Evolutionary conservation across 2,888 invertebrate species (phyloP).

Genomic region (Homarus gammarus): DNA sequence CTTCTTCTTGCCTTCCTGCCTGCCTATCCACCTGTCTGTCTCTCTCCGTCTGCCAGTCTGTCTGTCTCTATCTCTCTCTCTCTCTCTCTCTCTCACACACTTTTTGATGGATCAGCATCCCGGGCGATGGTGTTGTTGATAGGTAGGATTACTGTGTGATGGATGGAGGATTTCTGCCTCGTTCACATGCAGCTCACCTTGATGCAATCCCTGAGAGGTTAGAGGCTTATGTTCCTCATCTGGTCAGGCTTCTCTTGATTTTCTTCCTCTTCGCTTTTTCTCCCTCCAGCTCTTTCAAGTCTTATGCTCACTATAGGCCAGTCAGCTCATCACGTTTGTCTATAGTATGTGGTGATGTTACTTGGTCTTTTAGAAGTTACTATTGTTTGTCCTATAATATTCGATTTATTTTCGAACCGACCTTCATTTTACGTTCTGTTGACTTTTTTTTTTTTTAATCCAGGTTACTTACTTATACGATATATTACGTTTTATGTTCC

Average conservation of each 20-base stretch:
- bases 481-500: too few species aligned
- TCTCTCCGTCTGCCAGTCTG: background rate
- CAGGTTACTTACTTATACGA: too few species aligned
- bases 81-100: background rate
- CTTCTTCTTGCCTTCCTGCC: background rate
- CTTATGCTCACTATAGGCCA: too few species aligned
- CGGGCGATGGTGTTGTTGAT: background rate
- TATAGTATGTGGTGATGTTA: too few species aligned
- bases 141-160: background rate
- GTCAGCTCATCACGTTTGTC: too few species aligned
- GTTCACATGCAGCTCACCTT: background rate
- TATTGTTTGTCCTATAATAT: too few species aligned
- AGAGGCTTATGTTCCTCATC: background rate
- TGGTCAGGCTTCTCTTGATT: background rate
- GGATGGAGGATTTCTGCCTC: background rate
- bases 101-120: background rate
- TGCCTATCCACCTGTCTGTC: background rate
- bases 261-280: background rate
- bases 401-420: too few species aligned
- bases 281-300: too few species aligned
- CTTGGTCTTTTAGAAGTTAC: too few species aligned
- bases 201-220: too few species aligned
- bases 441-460: too few species aligned
- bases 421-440: too few species aligned
- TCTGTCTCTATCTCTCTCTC: constrained; percentile 20